Conservation (phyloP, 2,113 vertebrate species). For the Eurypyga helias region DNA sequence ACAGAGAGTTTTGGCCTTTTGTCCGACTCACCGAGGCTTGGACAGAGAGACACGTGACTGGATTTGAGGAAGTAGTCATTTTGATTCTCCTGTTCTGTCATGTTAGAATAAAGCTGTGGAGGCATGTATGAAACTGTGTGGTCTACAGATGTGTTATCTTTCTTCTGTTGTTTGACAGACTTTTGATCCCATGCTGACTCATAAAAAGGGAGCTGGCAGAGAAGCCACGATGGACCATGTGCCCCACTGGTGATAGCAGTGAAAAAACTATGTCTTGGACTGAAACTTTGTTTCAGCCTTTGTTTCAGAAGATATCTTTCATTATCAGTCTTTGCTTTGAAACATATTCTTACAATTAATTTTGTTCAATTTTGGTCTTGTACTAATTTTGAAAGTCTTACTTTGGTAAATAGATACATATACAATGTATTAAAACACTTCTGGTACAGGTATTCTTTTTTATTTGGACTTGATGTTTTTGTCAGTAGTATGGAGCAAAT, state of each 20-base stretch:
- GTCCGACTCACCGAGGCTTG: neutral
- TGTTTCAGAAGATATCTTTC: slow-evolving; percentile 54
- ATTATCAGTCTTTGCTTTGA: slow-evolving; percentile 26
- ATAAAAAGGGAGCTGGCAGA: slow-evolving; percentile 36
- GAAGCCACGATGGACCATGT: slow-evolving; percentile 16
- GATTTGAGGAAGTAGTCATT: neutral
- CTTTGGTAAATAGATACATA: neutral
- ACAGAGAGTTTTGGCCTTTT: neutral
- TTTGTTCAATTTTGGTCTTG: neutral
- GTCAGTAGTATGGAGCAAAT: neutral
- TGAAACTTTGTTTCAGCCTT: slow-evolving; percentile 36
- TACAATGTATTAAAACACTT: neutral
- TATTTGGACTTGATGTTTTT: neutral
- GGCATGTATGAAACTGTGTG: neutral
- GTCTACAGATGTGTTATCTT: slow-evolving; percentile 25
- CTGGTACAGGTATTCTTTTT: neutral
- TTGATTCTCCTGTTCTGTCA: neutral
- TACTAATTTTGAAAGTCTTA: neutral
- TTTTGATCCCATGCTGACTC: slow-evolving; percentile 53
- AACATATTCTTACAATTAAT: slow-evolving; percentile 8
- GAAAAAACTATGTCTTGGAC: slow-evolving; percentile 58
- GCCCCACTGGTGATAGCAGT: slow-evolving; percentile 41
- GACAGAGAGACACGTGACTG: neutral
- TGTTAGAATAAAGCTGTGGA: neutral
- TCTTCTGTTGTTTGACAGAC: slow-evolving; percentile 43